Base-by-base conservation (phyloP, 1,140 invertebrate genomes). In the Magallana gigas region DNA sequence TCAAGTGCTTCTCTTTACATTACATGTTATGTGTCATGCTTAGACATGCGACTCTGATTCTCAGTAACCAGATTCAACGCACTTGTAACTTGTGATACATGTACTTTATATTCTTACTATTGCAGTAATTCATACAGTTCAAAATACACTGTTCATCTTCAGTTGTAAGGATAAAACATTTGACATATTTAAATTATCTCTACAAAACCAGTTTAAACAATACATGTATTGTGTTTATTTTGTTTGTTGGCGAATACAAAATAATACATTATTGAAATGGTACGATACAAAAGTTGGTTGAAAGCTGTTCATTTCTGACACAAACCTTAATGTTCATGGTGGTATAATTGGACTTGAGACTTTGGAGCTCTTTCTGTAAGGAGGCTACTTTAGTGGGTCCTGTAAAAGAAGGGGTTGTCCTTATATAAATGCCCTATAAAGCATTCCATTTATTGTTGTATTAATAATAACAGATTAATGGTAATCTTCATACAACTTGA, bases 281-380 rank as follows among this genome's bases (percentile, higher is more conserved):
- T 48, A 48, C 36, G 5, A 48, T 48, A 48, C 23, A 48, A 48
- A 48, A 48, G 36, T 5, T 48, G 3, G 23, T 23, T 23, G 23
- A 1, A 48, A 48, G 36, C 36, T 48, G 36, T 48, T 48, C 2
- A 48, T 48, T 2, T 48, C 36, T 48, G 36, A 48, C 5, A 48
- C 56, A 9, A 56, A 85, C 84, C 84, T 85, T 85, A 5, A 18
- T 62, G n/a, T 85, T 85, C 16, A 85, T 36, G 68, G 64, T 68
- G 16, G 84, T 68, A 57, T 85, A 68, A 57, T 85, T 85, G 68
- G 62, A 68, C n/a, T 85, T 36, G 1, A 85, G 84, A 68, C 60
- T 85, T 16, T 85, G 57, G 48, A 85, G 57, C 18, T 85, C 84
- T 57, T 59, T 85, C 23, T 85, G 60, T 85, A 85, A 68, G 56